A percentile compares a stretch with the other conserved stretches of the same genome.
Evolutionary conservation across 2,113 vertebrate species (phyloP).

Genomic region (Bos indicus): DNA sequence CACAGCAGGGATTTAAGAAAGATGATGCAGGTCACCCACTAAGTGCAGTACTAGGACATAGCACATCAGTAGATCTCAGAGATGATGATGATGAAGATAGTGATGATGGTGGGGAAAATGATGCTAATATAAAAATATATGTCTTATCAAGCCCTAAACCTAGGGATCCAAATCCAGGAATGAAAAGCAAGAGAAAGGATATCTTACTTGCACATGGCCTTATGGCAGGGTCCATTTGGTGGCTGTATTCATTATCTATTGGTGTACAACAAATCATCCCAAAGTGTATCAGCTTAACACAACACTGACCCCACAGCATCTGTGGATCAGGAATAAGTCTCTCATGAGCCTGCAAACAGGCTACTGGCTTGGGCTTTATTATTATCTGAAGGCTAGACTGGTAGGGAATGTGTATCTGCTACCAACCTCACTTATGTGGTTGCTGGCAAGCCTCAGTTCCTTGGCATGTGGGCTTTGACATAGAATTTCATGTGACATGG

Average conservation of each 20-base stretch:
- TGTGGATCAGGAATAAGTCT: background rate
- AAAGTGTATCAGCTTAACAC: background rate
- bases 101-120: background rate
- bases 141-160: background rate
- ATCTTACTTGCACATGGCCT: background rate
- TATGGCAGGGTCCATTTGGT: background rate
- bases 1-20: background rate
- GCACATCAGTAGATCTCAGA: background rate
- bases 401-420: background rate
- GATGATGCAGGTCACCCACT: background rate
- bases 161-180: background rate
- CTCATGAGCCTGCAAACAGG: background rate
- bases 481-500: background rate
- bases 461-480: background rate
- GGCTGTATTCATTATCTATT: background rate
- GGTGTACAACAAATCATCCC: background rate
- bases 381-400: background rate
- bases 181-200: background rate
- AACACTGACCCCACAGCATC: background rate
- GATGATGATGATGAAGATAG: background rate
- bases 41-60: background rate
- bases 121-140: background rate
- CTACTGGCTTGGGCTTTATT: background rate
- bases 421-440: background rate
- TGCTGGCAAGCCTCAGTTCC: background rate